Evolutionary conservation across 1,140 invertebrate genomes (phyloP).

Genomic region (Drosophila tropicalis): DNA sequence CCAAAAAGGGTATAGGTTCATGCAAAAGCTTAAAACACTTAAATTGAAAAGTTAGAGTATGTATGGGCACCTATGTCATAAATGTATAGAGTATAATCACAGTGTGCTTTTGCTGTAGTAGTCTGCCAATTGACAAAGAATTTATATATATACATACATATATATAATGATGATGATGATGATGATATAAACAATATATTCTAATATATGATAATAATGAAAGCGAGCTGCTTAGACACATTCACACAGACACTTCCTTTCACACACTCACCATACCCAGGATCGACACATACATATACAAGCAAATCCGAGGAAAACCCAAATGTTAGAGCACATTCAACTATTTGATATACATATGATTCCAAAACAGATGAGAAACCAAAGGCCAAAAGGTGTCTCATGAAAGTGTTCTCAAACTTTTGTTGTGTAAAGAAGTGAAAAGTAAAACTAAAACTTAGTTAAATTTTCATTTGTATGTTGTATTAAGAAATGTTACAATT

Average conservation of each 20-base stretch:
- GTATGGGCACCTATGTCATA: constrained; percentile 16
- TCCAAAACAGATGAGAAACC: neutral
- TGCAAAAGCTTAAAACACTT: neutral
- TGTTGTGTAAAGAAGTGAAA: constrained; percentile 34
- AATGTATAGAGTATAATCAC: constrained; percentile 47
- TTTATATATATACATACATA: constrained; percentile 51
- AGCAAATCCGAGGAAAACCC: constrained; percentile 8
- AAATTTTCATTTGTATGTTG: constrained; percentile 59
- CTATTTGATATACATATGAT: neutral
- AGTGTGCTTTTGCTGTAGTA: constrained; percentile 79
- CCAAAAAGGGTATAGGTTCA: neutral
- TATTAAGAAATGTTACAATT: constrained; percentile 71
- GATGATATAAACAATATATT: constrained; percentile 51
- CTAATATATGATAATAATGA: constrained; percentile 65
- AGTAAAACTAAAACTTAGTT: constrained; percentile 44
- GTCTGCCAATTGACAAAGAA: constrained; percentile 80
- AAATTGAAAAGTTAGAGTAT: neutral
- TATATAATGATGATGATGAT: constrained; percentile 63
- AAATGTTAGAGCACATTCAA: constrained; percentile 24
- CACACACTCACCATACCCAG: too few species aligned
- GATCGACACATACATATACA: constrained; percentile 10
- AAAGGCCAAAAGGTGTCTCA: neutral
- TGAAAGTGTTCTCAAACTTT: constrained; percentile 31
- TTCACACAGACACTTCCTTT: neutral
- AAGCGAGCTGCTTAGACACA: constrained; percentile 57